phyloP scores from a whole-genome alignment of 2,888 invertebrate species.

The Oscheius sp. region DNA sequence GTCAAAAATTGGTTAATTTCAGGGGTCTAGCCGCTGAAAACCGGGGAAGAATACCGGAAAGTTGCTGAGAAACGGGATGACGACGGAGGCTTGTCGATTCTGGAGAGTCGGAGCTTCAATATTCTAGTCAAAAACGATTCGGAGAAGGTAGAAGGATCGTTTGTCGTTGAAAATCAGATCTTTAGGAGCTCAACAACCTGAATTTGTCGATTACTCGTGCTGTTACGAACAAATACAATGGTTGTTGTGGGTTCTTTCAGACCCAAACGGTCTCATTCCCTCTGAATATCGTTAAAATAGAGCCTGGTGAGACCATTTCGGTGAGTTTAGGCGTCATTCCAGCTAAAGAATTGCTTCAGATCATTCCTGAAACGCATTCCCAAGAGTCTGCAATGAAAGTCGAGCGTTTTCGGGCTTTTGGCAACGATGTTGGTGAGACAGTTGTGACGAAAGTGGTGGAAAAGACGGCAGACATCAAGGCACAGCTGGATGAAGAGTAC shows the following conservation, averaged over 20 bases:
- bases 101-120: constrained; percentile 2
- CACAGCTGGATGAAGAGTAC: constrained; percentile 13
- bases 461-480: not conserved
- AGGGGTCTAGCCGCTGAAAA: constrained; percentile 4
- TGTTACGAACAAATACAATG: not conserved
- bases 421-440: constrained; percentile 3
- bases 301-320: too few relatives aligned
- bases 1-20: too few relatives aligned
- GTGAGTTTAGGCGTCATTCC: too few relatives aligned
- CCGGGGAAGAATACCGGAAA: not conserved
- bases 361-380: constrained; percentile 9
- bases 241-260: not conserved
- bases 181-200: too few relatives aligned
- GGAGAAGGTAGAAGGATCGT: constrained; percentile 3
- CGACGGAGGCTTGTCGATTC: constrained; percentile 1
- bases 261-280: too few relatives aligned
- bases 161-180: not conserved
- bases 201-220: not conserved
- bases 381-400: not conserved
- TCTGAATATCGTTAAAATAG: too few relatives aligned
- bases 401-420: not conserved
- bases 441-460: constrained; percentile 5
- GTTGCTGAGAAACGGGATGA: not conserved
- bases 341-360: not conserved
- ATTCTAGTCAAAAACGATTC: not conserved